These are phyloP conservation scores for Prunella fulvescens DNA, from an alignment of 2,113 vertebrate genomes.

Conservation along the genomic window DNA sequence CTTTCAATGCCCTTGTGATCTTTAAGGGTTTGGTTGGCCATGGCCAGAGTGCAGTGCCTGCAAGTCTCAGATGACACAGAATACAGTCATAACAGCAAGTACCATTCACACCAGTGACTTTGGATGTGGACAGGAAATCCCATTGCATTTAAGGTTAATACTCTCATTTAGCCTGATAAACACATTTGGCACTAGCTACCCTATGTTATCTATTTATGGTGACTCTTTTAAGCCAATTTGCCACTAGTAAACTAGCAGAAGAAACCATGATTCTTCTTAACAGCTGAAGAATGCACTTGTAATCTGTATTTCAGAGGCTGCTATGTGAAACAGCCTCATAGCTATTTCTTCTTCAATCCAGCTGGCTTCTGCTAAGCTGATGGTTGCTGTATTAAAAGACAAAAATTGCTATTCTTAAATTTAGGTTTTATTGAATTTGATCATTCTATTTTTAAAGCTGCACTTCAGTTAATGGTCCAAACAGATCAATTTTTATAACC, in stretches of 20 bases:
- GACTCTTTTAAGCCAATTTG: background rate
- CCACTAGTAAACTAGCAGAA: background rate
- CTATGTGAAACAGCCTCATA: background rate
- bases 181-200: background rate
- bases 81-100: background rate
- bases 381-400: background rate
- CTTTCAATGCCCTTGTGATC: background rate
- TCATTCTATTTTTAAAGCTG: conserved; percentile 37
- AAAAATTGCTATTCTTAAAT: background rate
- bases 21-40: background rate
- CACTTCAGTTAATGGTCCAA: conserved; percentile 15
- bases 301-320: background rate
- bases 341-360: background rate
- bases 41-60: background rate
- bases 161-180: background rate
- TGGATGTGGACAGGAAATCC: background rate
- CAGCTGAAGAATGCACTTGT: background rate
- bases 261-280: background rate
- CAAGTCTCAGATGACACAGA: background rate
- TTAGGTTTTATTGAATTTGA: conserved; percentile 33
- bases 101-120: background rate
- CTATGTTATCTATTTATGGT: background rate
- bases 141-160: background rate
- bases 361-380: background rate
- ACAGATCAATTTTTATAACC: conserved; percentile 52